phyloP scores from a whole-genome alignment of 2,888 invertebrate genomes.

The Sesamia inferens region DNA sequence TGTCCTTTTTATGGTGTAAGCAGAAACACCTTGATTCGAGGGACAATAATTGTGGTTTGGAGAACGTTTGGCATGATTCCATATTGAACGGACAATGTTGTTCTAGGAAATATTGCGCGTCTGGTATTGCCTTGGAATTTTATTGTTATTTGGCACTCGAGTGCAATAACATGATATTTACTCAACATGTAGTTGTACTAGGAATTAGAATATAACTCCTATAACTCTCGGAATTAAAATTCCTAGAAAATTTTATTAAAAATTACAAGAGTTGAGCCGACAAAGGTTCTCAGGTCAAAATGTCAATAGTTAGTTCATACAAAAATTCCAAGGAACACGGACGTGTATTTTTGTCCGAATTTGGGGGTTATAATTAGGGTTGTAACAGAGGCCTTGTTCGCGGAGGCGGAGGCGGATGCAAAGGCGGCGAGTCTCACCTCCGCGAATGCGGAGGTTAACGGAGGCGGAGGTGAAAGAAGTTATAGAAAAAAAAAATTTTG shows the following conservation, averaged over 20 bases:
- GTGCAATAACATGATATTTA: conserved; percentile 24
- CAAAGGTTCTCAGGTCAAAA: background rate
- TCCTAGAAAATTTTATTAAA: background rate
- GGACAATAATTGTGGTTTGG: conserved; percentile 49
- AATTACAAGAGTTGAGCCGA: background rate
- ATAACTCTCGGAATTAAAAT: background rate
- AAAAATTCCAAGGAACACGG: background rate
- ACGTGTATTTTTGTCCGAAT: background rate
- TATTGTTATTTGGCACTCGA: conserved; percentile 55
- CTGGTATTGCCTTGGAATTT: conserved; percentile 51
- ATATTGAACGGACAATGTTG: conserved; percentile 53
- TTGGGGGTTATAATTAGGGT: background rate
- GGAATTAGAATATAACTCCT: background rate
- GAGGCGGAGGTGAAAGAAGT: no score
- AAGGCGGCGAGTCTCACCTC: no score
- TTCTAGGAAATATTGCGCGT: conserved; percentile 54
- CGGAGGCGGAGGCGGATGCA: no score
- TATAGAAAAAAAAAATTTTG: no score
- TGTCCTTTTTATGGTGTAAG: conserved; percentile 41
- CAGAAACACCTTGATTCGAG: conserved; percentile 50
- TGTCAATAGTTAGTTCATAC: background rate
- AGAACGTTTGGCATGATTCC: conserved; percentile 62
- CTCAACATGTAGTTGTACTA: conserved; percentile 10
- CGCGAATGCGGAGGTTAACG: no score
- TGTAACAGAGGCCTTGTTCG: no score